A percentile compares a stretch with the other conserved stretches of the same genome.
phyloP scores from a whole-genome alignment of 2,113 vertebrate species.

The Perognathus longimembris region DNA sequence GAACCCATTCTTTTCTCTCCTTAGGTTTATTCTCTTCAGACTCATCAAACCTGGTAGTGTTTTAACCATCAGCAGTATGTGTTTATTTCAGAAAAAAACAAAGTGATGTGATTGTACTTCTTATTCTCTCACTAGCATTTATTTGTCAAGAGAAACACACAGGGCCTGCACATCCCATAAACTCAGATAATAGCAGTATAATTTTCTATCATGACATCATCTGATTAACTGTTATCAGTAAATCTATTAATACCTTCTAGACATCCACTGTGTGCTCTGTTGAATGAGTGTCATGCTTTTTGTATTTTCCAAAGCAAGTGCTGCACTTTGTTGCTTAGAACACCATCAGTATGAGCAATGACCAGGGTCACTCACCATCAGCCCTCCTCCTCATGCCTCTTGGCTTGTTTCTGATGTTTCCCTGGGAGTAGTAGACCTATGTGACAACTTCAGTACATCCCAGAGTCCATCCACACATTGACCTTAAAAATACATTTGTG shows the following conservation, averaged over 20 bases:
- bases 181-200: conserved; percentile 12
- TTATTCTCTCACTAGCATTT: conserved; percentile 16
- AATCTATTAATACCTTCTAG: background rate
- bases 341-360: background rate
- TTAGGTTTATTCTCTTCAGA: background rate
- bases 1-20: background rate
- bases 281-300: background rate
- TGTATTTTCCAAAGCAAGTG: background rate
- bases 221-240: background rate
- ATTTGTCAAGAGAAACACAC: conserved; percentile 32
- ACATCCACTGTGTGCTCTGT: background rate
- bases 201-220: background rate
- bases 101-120: background rate
- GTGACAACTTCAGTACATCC: background rate
- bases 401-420: background rate
- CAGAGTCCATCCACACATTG: background rate
- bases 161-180: background rate
- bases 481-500: conserved; percentile 10
- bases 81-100: conserved; percentile 45
- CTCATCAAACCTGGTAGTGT: background rate
- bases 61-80: background rate
- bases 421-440: background rate
- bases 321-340: background rate
- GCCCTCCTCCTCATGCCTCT: background rate
- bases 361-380: background rate